Percentiles rank a stretch among this genome's conserved stretches.
Conservation (phyloP, 2,888 invertebrate genomes). For the Mesodorylaimus sp. region DNA sequence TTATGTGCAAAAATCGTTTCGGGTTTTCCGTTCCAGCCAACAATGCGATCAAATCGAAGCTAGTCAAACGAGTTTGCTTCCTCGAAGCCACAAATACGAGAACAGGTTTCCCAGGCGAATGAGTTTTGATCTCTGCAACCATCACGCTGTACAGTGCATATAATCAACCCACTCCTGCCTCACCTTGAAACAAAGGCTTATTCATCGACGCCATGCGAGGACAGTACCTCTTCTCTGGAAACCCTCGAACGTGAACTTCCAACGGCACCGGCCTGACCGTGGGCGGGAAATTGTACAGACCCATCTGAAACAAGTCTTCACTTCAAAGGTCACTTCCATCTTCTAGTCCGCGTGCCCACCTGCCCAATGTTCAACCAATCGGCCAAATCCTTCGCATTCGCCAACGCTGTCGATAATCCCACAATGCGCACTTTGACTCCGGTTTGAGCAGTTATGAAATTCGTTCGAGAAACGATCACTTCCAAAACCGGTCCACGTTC, state of each 20-base stretch:
- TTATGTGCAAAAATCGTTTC: constrained; percentile 79
- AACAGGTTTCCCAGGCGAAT: constrained; percentile 73
- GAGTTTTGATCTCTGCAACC: constrained; percentile 56
- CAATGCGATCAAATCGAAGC: constrained; percentile 71
- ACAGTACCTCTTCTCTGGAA: constrained; percentile 93
- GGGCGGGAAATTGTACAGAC: constrained; percentile 90
- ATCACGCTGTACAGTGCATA: background rate
- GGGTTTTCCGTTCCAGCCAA: constrained; percentile 75
- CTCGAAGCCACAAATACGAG: constrained; percentile 89
- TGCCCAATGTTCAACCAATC: constrained; percentile 71
- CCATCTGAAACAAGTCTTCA: constrained; percentile 41
- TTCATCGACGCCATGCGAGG: constrained; percentile 99
- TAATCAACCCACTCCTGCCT: background rate
- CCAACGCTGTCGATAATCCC: constrained; percentile 87
- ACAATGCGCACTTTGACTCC: constrained; percentile 62
- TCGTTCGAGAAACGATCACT: constrained; percentile 90
- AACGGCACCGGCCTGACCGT: constrained; percentile 92
- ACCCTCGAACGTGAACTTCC: constrained; percentile 80
- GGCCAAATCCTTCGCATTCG: constrained; percentile 86
- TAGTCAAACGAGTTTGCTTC: constrained; percentile 85
- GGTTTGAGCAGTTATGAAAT: constrained; percentile 81
- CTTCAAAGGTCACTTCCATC: constrained; percentile 1
- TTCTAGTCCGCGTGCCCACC: constrained; percentile 13
- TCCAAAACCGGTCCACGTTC: constrained; percentile 52
- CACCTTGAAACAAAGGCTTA: constrained; percentile 76